Percentiles rank a stretch among this genome's conserved stretches.
Conservation (phyloP, 1,140 invertebrate species). For the Cardiocondyla obscurior region DNA sequence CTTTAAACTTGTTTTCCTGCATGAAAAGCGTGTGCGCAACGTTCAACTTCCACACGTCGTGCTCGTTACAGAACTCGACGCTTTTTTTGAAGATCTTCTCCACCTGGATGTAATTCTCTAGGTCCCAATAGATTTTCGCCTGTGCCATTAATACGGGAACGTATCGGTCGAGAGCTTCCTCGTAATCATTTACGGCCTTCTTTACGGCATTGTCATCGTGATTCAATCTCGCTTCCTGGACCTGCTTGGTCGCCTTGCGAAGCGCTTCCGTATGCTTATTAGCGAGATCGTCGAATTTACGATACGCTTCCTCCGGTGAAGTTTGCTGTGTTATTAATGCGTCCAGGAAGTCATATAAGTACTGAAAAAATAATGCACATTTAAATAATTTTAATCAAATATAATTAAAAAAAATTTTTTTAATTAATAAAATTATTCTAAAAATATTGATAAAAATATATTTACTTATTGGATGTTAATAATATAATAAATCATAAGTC, state of each 20-base stretch:
- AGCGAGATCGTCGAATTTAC: conserved; percentile 97
- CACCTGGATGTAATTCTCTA: conserved; percentile 97
- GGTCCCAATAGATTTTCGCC: conserved; percentile 99
- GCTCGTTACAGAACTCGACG: conserved; percentile 98
- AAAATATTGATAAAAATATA: too few relatives aligned
- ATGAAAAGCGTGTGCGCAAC: conserved; percentile 99
- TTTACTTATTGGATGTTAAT: too few relatives aligned
- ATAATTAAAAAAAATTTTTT: too few relatives aligned
- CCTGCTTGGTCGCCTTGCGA: conserved; percentile 96
- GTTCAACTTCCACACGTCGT: conserved; percentile 98
- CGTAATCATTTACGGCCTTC: conserved; percentile 95
- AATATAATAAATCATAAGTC: too few relatives aligned
- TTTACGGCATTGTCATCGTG: conserved; percentile 95
- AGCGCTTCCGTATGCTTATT: conserved; percentile 95
- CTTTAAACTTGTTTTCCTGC: conserved; percentile 99
- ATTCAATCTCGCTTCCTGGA: conserved; percentile 94
- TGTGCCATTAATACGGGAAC: conserved; percentile 99
- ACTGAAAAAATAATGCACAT: conserved; percentile 85
- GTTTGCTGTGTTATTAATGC: conserved; percentile 99
- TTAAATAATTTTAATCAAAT: conserved; percentile 11
- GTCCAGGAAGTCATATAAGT: conserved; percentile 95
- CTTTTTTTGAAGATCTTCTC: conserved; percentile 98
- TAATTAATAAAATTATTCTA: too few relatives aligned
- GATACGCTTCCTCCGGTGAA: conserved; percentile 98
- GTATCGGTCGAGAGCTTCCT: conserved; percentile 94